phyloP scores from a whole-genome alignment of 2,797 vertebrate genomes.

The Coccyzus lansbergi region DNA sequence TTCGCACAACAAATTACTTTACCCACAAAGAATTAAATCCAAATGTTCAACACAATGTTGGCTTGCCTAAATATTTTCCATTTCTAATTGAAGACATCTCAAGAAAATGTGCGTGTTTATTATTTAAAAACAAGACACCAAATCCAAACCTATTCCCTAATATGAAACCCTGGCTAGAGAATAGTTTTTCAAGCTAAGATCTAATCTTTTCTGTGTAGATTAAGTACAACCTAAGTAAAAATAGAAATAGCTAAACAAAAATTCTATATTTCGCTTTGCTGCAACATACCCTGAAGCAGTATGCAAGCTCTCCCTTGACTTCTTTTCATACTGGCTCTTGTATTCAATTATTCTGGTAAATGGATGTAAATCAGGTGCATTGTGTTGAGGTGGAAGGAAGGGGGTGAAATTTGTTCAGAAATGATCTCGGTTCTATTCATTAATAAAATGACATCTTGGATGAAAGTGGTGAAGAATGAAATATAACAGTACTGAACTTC shows the following conservation, averaged over 20 bases:
- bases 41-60: constrained; percentile 61
- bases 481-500: constrained; percentile 73
- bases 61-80: constrained; percentile 49
- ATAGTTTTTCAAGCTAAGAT: constrained; percentile 26
- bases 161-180: constrained; percentile 30
- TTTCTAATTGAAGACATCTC: constrained; percentile 58
- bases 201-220: constrained; percentile 49
- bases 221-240: constrained; percentile 39
- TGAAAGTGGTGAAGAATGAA: constrained; percentile 77
- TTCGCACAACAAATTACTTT: constrained; percentile 68
- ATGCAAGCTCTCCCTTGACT: constrained; percentile 68
- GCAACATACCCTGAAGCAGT: constrained; percentile 68
- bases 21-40: constrained; percentile 61
- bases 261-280: constrained; percentile 58
- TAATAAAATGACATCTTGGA: constrained; percentile 80
- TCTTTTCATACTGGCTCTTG: constrained; percentile 75
- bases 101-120: constrained; percentile 44
- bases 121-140: neutral
- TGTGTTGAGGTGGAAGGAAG: constrained; percentile 73
- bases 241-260: constrained; percentile 43
- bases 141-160: constrained; percentile 26
- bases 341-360: constrained; percentile 80
- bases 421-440: constrained; percentile 81
- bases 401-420: constrained; percentile 78
- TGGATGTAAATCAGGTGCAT: constrained; percentile 84